Conservation (phyloP, 2,888 invertebrate species). For the Drosophila ezoana region DNA sequence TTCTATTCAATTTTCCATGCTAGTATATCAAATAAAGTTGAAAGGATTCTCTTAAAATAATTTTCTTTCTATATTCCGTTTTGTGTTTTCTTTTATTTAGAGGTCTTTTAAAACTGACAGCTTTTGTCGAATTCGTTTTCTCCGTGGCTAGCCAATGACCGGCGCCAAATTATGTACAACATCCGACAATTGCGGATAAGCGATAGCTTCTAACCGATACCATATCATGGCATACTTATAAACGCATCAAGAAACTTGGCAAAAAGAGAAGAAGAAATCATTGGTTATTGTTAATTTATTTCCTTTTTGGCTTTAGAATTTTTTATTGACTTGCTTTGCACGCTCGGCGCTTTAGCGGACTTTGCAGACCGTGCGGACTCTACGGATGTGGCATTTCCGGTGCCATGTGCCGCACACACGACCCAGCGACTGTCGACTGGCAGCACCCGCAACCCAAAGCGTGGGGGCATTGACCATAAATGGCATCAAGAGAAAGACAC, state of each 20-base stretch:
- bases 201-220: conserved; percentile 29
- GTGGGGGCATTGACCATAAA: conserved; percentile 72
- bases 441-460: conserved; percentile 47
- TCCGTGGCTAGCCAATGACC: conserved; percentile 35
- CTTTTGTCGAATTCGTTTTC: neutral
- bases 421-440: conserved; percentile 4
- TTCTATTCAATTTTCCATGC: too few relatives aligned
- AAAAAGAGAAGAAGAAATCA: conserved; percentile 56
- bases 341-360: conserved; percentile 25
- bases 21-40: too few relatives aligned
- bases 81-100: conserved; percentile 1
- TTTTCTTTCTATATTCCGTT: neutral
- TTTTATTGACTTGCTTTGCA: conserved; percentile 57
- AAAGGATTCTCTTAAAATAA: too few relatives aligned
- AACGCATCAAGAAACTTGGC: conserved; percentile 45
- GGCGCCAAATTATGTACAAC: conserved; percentile 57
- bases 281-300: conserved; percentile 79
- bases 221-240: conserved; percentile 49
- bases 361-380: conserved; percentile 42
- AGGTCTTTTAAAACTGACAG: neutral
- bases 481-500: conserved; percentile 29
- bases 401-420: conserved; percentile 56
- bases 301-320: conserved; percentile 74
- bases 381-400: conserved; percentile 74
- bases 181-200: conserved; percentile 50